These are phyloP conservation scores for Aphaenogaster floridana DNA, from an alignment of 1,140 invertebrate species.

Conservation along the genomic window DNA sequence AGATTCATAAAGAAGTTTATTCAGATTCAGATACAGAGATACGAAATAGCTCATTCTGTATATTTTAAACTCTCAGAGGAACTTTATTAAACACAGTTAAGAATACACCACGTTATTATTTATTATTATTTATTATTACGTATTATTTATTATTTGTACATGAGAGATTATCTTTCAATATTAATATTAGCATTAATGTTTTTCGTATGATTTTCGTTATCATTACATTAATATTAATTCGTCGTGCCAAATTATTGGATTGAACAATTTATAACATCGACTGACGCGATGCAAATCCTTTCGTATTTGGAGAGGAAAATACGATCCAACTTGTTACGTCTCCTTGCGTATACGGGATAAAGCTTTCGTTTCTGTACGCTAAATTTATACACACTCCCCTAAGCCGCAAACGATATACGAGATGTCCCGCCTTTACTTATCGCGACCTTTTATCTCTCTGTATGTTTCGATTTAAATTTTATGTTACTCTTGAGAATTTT, in stretches of 20 bases:
- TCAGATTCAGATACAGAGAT: not conserved
- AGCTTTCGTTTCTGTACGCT: not conserved
- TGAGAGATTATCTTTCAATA: not conserved
- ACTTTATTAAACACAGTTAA: constrained; percentile 6
- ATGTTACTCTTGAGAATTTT: constrained; percentile 3
- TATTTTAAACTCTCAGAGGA: not conserved
- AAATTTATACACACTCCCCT: constrained; percentile 2
- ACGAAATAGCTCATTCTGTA: not conserved
- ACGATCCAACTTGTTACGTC: not conserved
- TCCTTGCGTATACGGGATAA: not conserved
- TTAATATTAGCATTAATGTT: constrained; percentile 8
- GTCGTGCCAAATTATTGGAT: not conserved
- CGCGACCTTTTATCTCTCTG: not conserved
- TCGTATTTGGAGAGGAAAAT: not conserved
- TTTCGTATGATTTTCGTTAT: not conserved
- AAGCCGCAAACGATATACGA: constrained; percentile 14
- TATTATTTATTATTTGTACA: not conserved
- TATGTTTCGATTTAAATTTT: constrained; percentile 28
- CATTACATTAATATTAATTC: not conserved
- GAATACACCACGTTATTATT: not conserved
- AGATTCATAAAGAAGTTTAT: not conserved
- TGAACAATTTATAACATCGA: constrained; percentile 1
- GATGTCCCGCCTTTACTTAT: constrained; percentile 7
- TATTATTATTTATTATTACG: too few species aligned
- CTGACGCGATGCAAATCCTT: not conserved